These are phyloP conservation scores for Callospermophilus lateralis DNA, from an alignment of 2,113 vertebrate genomes.

Conservation along the genomic window DNA sequence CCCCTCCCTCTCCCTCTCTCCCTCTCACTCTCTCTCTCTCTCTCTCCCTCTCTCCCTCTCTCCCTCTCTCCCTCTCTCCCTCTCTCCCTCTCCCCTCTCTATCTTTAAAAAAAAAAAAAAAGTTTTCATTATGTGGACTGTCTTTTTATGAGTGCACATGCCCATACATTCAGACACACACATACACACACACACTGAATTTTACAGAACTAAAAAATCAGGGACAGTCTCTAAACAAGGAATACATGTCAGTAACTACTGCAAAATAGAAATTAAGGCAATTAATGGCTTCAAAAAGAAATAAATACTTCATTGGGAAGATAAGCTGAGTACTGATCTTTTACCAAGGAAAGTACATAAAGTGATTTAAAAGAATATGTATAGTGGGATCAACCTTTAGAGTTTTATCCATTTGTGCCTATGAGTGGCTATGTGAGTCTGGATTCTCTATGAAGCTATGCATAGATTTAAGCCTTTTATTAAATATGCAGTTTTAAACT, in stretches of 20 bases:
- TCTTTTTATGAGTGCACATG: neutral
- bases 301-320: conserved; percentile 38
- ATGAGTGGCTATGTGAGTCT: too few species aligned
- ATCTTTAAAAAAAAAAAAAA: too few species aligned
- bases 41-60: too few species aligned
- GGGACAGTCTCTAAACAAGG: neutral
- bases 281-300: conserved; percentile 58
- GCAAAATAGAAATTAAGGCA: neutral
- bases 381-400: neutral
- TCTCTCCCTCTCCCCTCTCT: too few species aligned
- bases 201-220: neutral
- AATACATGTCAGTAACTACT: neutral
- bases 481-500: neutral
- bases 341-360: neutral
- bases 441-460: too few species aligned
- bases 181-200: neutral
- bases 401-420: too few species aligned
- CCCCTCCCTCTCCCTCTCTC: too few species aligned
- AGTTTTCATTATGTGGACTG: neutral
- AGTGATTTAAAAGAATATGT: neutral
- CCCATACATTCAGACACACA: too few species aligned
- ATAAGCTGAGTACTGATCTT: neutral
- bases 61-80: too few species aligned
- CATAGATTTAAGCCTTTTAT: neutral
- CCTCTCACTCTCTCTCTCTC: too few species aligned